A percentile compares a stretch with the other conserved stretches of the same genome.
These are phyloP conservation scores for Scaptomyza hsui DNA, from an alignment of 1,140 invertebrate species.

Conservation along the genomic window DNA sequence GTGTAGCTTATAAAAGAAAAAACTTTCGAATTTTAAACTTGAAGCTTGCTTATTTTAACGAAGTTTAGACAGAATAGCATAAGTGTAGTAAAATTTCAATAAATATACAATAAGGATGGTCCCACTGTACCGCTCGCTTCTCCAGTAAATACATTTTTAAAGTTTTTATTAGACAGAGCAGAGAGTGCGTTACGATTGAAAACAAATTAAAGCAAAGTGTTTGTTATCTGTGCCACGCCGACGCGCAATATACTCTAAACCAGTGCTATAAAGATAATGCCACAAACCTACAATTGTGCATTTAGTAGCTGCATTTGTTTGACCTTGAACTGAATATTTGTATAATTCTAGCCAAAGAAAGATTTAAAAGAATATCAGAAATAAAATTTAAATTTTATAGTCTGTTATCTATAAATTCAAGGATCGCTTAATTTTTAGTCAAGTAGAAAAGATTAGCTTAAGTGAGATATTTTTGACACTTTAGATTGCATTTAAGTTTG, in stretches of 20 bases:
- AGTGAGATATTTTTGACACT: too few relatives aligned
- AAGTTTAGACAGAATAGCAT: background rate
- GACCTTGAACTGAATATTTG: background rate
- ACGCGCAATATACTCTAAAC: conserved; percentile 11
- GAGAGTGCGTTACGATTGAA: background rate
- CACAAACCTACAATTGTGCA: background rate
- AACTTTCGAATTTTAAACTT: too few relatives aligned
- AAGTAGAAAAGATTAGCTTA: too few relatives aligned
- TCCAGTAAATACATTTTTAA: conserved; percentile 51
- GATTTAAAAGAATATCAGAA: too few relatives aligned
- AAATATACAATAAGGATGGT: background rate
- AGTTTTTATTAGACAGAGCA: background rate
- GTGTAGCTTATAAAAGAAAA: too few relatives aligned
- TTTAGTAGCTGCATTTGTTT: background rate
- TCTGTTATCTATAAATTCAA: too few relatives aligned
- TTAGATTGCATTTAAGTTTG: background rate
- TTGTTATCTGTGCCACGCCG: conserved; percentile 13
- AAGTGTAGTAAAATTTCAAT: background rate
- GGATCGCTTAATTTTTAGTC: too few relatives aligned
- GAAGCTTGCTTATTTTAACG: too few relatives aligned
- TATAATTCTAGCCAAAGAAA: too few relatives aligned
- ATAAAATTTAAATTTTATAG: too few relatives aligned
- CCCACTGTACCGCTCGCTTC: conserved; percentile 43
- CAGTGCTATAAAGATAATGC: conserved; percentile 21
- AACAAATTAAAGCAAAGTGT: conserved; percentile 1